Base-by-base conservation (phyloP, 2,888 invertebrate species). In the Polydrusus cervinus region DNA sequence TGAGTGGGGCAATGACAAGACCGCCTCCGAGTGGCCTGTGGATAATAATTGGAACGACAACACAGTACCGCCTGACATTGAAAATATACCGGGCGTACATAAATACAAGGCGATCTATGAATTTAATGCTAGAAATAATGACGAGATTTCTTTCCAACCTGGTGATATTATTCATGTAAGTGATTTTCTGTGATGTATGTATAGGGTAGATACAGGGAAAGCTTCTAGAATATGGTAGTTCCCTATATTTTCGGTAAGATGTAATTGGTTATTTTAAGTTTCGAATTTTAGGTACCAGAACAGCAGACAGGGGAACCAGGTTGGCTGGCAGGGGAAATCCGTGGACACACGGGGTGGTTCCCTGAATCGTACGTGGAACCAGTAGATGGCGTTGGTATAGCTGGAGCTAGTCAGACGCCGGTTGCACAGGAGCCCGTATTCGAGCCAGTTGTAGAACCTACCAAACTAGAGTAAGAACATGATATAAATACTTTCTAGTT, bases 321-420 rank as follows among this genome's bases (percentile, higher is more conserved):
- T n/a, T 99, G 99, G 98, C 89, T 96, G 82, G 96, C 97, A 79
- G 99, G 99, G 0, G 94, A 95, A 82, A 93, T 97, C 38, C 90
- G 95, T 83, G 98, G 97, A 3, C 93, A 94, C 78, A 94, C 94
- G 0, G 98, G 98, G 0, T 98, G 97, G 97, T 98, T 98, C 88
- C 98, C 98, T 0, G 97, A 97, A 86, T 95, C 97, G 0, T 98
- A 98, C 85, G 97, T 96, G 14, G 96, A 97, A 84, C 93, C 93
- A 47, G 88, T 94, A 10, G 92, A 87, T 78, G 86, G 86, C 10
- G 82, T 84, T 20, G 85, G 85, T 51, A 89, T 89, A 34, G 83
- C 86, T 0, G 85, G 81, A 53, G 80, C 85, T 0, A 83, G 55
- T 65, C 47, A 60, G 43, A 13, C 55, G 13, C 11, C 55, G 2